Evolutionary conservation across 2,888 invertebrate genomes (phyloP), one percentile per base, ranked within the genome.

Genomic region (Calameuta idolon): DNA sequence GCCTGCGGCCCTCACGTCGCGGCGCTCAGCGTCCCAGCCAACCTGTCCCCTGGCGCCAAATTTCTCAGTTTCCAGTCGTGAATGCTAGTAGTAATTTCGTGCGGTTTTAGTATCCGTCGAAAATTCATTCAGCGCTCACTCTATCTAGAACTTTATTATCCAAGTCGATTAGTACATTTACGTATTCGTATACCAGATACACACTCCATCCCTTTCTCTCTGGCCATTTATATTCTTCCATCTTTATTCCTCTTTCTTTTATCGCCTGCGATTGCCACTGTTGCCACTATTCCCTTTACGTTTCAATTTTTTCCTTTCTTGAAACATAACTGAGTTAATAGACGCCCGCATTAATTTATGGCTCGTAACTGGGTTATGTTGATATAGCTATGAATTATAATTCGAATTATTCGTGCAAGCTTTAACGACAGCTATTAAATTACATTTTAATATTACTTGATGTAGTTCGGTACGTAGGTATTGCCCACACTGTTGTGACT

Each of bases 341-440:
- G 83, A 83, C 83, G 81, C 78, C 80, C 80, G 78, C 73, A 80
- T 76, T 85, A 87, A 87, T 88, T 87, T 87, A 85, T 84, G 81
- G 83, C 79, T 83, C 78, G 77, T 75, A 79, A 79, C 78, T 68
- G 71, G 69, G 69, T 71, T 69, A 75, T 69, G 81, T 40, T 84
- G 86, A 85, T 85, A 85, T 86, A 82, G 83, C 77, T 84, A 83
- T 88, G 86, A 88, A 87, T 88, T 86, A 87, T 87, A 85, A 84
- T 86, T 85, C 83, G 82, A 87, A 88, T 88, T 87, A 87, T 79
- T 75, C 12, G 73, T 35, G 55, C 4, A 40, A 37, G 33, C 35
- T 40, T 69, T 76, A 78, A 77, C 75, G 12, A 12, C 55, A 55
- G 55, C 55, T 1, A 23, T 15, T 55, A 55, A 55, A 55, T 55